Base-by-base conservation (phyloP, 1,140 invertebrate species). In the Scylla paramamosain region DNA sequence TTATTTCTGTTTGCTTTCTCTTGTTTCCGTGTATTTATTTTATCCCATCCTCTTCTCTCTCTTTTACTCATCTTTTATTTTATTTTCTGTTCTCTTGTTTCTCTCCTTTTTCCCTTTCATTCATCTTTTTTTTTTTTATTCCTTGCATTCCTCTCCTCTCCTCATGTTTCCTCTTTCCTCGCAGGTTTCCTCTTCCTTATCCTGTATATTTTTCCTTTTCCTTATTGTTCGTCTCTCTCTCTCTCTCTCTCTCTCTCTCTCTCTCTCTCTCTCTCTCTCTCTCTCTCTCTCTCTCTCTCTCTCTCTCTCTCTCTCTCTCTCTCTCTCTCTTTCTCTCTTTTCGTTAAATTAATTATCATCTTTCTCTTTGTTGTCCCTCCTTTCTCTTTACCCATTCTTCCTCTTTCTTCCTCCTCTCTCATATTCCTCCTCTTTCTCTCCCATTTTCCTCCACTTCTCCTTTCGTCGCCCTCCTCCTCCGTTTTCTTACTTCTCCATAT, bases 261-360 rank as follows among this genome's bases (percentile, higher is more conserved):
- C 52, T 59, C 52, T 59, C 52, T 59, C 52, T 87, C 14, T 87
- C 84, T 87, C 84, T 87, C 84, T 90, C 88, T 90, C 88, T 90
- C 88, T 90, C 88, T 90, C 88, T 90, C 88, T 90, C 88, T 90
- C 88, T 90, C 88, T 90, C 88, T 90, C 88, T 90, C 88, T 90
- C 88, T 90, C 88, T 90, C 88, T 90, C 88, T 90, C 88, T 90
- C 88, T 90, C 88, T 90, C 88, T 90, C 88, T 90, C 88, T 90
- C 88, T 90, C 88, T 90, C 88, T 90, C 8, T 45, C n/a, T n/a
- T 14, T n/a, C 12, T 32, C 28, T 32, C 10, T 84, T 20, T 28
- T 12, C 12, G 83, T 16, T 84, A 84, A n/a, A 84, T 29, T 29
- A 28, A 1, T 84, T 84, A 0, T 32, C n/a, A 3, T 82, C 20